Evolutionary conservation across 2,113 vertebrate genomes (phyloP).

Genomic region (Colaptes auratus): DNA sequence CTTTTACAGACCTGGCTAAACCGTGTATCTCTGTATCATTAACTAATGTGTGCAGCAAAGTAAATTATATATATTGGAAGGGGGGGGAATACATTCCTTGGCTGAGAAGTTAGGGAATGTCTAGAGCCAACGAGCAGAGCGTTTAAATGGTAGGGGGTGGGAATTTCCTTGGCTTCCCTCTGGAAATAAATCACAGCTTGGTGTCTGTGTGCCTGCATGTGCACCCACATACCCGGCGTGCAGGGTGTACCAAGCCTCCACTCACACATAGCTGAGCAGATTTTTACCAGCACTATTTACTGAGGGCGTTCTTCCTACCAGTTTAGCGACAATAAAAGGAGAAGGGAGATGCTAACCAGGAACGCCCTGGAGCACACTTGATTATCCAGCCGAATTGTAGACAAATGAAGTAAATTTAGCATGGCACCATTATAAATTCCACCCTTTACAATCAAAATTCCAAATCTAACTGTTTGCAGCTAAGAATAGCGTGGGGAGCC

Average conservation of each 20-base stretch:
- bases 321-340: slow-evolving; percentile 57
- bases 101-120: slow-evolving; percentile 30
- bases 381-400: slow-evolving; percentile 20
- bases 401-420: slow-evolving; percentile 70
- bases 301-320: not conserved
- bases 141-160: slow-evolving; percentile 39
- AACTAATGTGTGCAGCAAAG: slow-evolving; percentile 36
- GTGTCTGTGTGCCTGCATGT: slow-evolving; percentile 15
- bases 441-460: slow-evolving; percentile 67
- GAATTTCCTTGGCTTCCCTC: slow-evolving; percentile 63
- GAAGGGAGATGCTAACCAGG: slow-evolving; percentile 53
- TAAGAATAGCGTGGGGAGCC: slow-evolving; percentile 72
- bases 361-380: not conserved
- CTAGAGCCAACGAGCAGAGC: slow-evolving; percentile 36
- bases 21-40: not conserved
- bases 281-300: slow-evolving; percentile 41
- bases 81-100: slow-evolving; percentile 48
- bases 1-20: not conserved
- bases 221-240: not conserved
- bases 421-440: slow-evolving; percentile 59
- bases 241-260: not conserved
- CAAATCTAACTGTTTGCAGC: slow-evolving; percentile 62
- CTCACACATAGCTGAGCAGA: not conserved
- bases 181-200: slow-evolving; percentile 40
- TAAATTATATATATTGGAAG: slow-evolving; percentile 43